phyloP scores from a whole-genome alignment of 2,113 vertebrate genomes.

The Otis tarda region DNA sequence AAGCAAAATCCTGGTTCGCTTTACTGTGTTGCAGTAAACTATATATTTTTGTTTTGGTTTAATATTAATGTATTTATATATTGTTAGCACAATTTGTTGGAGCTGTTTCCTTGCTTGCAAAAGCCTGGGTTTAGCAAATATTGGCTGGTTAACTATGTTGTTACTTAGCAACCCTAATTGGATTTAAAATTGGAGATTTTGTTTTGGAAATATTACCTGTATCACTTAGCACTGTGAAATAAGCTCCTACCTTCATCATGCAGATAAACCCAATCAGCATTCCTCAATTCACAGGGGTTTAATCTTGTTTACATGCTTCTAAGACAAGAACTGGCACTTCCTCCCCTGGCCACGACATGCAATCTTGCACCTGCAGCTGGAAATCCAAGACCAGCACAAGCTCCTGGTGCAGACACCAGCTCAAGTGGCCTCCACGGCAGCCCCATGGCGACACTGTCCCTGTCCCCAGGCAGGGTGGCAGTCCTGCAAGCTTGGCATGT shows the following conservation, averaged over 20 bases:
- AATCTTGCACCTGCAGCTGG: background rate
- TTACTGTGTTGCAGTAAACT: background rate
- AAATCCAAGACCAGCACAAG: background rate
- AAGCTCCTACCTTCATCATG: slow-evolving; percentile 29
- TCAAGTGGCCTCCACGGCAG: background rate
- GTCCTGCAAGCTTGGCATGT: background rate
- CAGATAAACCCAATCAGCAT: slow-evolving; percentile 39
- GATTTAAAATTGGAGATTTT: slow-evolving; percentile 62
- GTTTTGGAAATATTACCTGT: slow-evolving; percentile 66
- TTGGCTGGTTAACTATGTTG: slow-evolving; percentile 60
- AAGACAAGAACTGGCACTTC: background rate
- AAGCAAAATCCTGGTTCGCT: background rate
- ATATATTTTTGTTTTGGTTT: background rate
- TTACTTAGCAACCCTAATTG: slow-evolving; percentile 71
- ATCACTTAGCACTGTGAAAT: slow-evolving; percentile 31
- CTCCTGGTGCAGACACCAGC: background rate
- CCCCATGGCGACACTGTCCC: accelerated
- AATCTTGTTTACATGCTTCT: background rate
- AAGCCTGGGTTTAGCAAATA: slow-evolving; percentile 57
- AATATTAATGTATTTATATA: slow-evolving; percentile 40
- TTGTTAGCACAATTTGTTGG: slow-evolving; percentile 23
- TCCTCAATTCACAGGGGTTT: background rate
- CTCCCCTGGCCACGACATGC: background rate
- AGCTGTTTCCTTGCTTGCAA: slow-evolving; percentile 38
- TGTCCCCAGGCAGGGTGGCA: no score